phyloP scores from a whole-genome alignment of 2,797 vertebrate species.

The Malurus leucopterus region DNA sequence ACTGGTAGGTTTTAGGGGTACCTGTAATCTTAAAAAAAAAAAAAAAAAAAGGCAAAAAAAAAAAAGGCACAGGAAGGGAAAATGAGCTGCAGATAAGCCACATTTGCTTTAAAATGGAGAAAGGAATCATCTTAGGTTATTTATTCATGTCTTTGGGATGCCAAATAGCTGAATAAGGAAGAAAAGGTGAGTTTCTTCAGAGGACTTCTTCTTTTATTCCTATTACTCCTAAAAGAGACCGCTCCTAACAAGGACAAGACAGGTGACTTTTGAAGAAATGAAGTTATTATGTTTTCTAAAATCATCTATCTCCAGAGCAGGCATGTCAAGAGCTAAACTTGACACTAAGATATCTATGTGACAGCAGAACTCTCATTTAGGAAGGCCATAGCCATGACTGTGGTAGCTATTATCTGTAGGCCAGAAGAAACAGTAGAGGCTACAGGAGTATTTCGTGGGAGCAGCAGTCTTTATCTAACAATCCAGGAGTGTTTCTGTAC shows the following conservation, averaged over 20 bases:
- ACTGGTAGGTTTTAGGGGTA: not conserved
- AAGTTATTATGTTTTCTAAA: not conserved
- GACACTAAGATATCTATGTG: not conserved
- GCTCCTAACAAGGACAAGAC: not conserved
- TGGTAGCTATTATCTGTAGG: not conserved
- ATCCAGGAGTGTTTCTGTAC: not conserved
- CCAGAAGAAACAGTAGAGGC: not conserved
- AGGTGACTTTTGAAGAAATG: not conserved
- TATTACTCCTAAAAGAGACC: not conserved
- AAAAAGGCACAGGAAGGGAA: accelerated
- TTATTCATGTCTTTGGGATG: not conserved
- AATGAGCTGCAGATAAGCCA: not conserved
- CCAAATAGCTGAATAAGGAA: not conserved
- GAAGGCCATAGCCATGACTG: not conserved
- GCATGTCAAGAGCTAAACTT: not conserved
- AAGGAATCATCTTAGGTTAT: not conserved
- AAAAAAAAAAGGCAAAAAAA: not conserved
- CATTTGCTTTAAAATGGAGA: not conserved
- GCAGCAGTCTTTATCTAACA: not conserved
- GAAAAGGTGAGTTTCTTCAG: not conserved
- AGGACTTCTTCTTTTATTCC: not conserved
- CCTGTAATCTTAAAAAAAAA: not conserved
- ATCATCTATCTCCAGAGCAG: not conserved
- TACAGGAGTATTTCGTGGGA: not conserved
- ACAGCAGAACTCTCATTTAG: not conserved